These are phyloP conservation scores for Apotomis turbidana DNA, from an alignment of 2,888 invertebrate species.

Conservation along the genomic window DNA sequence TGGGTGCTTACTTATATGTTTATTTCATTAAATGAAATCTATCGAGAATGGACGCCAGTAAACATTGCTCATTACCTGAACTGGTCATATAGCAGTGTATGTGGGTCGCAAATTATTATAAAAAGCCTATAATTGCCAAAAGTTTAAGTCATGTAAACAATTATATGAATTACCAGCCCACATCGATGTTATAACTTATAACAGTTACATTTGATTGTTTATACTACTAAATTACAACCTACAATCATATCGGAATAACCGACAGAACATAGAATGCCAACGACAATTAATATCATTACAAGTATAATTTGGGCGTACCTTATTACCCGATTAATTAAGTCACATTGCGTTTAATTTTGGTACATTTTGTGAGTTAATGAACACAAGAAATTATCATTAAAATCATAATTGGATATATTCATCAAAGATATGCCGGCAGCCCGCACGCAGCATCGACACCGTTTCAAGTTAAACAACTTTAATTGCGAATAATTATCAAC, in stretches of 20 bases:
- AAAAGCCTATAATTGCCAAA: too few relatives aligned
- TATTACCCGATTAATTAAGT: slow-evolving; percentile 11
- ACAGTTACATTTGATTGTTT: background rate
- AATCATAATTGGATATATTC: slow-evolving; percentile 4
- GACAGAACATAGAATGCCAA: background rate
- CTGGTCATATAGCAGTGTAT: too few relatives aligned
- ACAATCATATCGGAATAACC: background rate
- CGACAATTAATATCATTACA: background rate
- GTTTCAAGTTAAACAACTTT: background rate
- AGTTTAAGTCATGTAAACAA: too few relatives aligned
- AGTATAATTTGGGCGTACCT: background rate
- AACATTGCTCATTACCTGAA: too few relatives aligned
- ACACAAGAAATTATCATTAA: slow-evolving; percentile 7
- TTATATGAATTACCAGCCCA: too few relatives aligned
- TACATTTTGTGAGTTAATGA: background rate
- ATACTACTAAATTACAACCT: background rate
- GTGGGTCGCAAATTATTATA: too few relatives aligned
- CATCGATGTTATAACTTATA: too few relatives aligned
- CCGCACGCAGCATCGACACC: slow-evolving; percentile 15
- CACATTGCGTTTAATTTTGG: background rate
- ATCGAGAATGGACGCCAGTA: too few relatives aligned
- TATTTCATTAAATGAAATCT: too few relatives aligned
- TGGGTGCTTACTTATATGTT: too few relatives aligned
- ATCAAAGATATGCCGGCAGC: slow-evolving; percentile 15
- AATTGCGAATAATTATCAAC: slow-evolving; percentile 5